phyloP scores from a whole-genome alignment of 2,888 invertebrate genomes.

The Torymus aiolomorphi region DNA sequence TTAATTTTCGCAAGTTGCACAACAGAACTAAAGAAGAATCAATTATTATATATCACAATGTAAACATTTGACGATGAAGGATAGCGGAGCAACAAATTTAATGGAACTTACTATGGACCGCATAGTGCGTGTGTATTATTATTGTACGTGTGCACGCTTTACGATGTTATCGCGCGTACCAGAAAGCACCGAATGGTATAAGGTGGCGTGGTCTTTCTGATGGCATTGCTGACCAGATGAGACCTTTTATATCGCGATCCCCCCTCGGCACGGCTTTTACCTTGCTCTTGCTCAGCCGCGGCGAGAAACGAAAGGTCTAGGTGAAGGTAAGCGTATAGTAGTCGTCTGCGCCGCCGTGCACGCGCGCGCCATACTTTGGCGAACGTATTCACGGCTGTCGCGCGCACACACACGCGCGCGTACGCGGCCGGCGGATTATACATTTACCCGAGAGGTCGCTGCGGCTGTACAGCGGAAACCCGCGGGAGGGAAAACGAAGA shows the following conservation, averaged over 20 bases:
- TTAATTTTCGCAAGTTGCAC: too few relatives aligned
- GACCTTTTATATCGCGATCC: conserved; percentile 74
- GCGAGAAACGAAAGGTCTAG: conserved; percentile 74
- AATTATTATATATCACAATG: too few relatives aligned
- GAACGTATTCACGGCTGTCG: conserved; percentile 58
- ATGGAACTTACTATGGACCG: conserved; percentile 67
- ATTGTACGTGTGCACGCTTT: conserved; percentile 62
- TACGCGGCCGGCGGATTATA: conserved; percentile 7
- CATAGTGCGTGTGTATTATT: conserved; percentile 63
- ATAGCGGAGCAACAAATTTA: neutral
- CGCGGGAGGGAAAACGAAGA: conserved; percentile 4
- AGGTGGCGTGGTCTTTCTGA: conserved; percentile 65
- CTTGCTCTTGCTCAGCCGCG: conserved; percentile 41
- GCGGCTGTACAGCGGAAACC: conserved; percentile 9
- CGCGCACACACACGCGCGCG: conserved; percentile 55
- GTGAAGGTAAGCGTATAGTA: conserved; percentile 71
- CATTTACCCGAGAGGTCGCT: conserved; percentile 41
- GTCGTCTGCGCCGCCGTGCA: conserved; percentile 52
- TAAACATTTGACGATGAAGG: neutral
- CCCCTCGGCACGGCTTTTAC: conserved; percentile 62
- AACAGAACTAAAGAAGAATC: too few relatives aligned
- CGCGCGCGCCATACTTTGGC: conserved; percentile 38
- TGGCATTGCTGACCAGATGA: conserved; percentile 72
- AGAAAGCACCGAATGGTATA: conserved; percentile 27
- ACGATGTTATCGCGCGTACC: conserved; percentile 1